Conservation (phyloP, 2,797 vertebrate genomes). For the Decapterus maruadsi region DNA sequence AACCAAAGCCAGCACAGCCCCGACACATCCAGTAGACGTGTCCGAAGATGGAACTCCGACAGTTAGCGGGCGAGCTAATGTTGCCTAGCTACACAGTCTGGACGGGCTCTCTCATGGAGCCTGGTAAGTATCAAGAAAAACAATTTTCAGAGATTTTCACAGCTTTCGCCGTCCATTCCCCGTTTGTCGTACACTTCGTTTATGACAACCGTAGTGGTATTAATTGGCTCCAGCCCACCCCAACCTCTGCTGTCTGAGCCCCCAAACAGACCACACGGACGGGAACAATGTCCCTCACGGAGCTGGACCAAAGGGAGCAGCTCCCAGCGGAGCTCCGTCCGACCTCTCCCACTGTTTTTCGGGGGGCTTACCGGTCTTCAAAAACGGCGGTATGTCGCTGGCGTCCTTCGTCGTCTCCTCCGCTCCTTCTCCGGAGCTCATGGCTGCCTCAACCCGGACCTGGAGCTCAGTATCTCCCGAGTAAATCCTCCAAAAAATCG, state of each 20-base stretch:
- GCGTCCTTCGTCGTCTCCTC: constrained; percentile 96
- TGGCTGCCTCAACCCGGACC: constrained; percentile 80
- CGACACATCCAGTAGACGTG: constrained; percentile 19
- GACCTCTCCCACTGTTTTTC: constrained; percentile 28
- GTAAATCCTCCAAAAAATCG: constrained; percentile 60
- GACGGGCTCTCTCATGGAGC: neutral
- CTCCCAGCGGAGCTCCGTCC: constrained; percentile 44
- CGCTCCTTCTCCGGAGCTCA: constrained; percentile 92
- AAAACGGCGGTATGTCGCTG: constrained; percentile 93
- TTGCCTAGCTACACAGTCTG: constrained; percentile 40
- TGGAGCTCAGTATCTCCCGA: constrained; percentile 71
- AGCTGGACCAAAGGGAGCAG: constrained; percentile 47
- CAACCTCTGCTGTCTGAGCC: constrained; percentile 12
- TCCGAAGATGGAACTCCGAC: constrained; percentile 67
- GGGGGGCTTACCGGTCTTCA: constrained; percentile 91
- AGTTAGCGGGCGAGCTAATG: constrained; percentile 66
- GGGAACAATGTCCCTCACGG: constrained; percentile 74
- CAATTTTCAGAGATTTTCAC: neutral
- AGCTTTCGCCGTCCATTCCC: neutral
- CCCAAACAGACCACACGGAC: constrained; percentile 47
- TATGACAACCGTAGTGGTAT: neutral
- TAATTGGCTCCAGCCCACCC: neutral
- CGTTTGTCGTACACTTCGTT: neutral
- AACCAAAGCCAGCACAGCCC: neutral
- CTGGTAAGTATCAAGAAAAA: constrained; percentile 18